phyloP scores from a whole-genome alignment of 2,797 vertebrate species.

The Neoniphon sammara region DNA sequence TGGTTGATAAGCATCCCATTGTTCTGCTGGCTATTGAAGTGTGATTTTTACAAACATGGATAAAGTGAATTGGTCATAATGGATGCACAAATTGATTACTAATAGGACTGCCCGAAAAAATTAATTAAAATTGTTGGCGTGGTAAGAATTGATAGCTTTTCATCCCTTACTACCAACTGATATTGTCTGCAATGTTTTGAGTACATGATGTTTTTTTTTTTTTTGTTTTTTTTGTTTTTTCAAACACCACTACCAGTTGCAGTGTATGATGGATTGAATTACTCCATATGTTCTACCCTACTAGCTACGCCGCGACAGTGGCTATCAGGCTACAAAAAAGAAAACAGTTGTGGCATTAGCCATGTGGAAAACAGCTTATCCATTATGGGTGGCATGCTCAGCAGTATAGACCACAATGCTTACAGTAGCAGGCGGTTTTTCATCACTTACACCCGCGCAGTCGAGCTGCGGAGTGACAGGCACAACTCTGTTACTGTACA shows the following conservation, averaged over 20 bases:
- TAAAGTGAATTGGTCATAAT: constrained; percentile 1
- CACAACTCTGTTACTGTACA: constrained; percentile 17
- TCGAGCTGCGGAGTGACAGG: constrained; percentile 28
- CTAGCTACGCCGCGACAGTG: constrained; percentile 46
- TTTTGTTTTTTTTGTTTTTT: constrained; percentile 8
- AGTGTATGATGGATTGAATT: constrained; percentile 60
- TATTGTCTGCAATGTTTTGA: constrained; percentile 6
- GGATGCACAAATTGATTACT: neutral
- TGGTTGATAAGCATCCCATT: neutral
- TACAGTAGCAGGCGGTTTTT: constrained; percentile 46
- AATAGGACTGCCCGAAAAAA: neutral
- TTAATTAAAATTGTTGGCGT: neutral
- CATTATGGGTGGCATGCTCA: constrained; percentile 68
- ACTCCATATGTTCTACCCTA: constrained; percentile 51
- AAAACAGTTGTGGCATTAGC: constrained; percentile 49
- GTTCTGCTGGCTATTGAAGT: neutral
- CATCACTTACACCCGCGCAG: constrained; percentile 63
- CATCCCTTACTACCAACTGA: constrained; percentile 1
- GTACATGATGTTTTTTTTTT: neutral
- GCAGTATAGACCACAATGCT: constrained; percentile 51
- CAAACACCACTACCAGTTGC: constrained; percentile 8
- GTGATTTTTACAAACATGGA: neutral
- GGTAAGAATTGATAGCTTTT: neutral
- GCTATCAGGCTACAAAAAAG: constrained; percentile 56
- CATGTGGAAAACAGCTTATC: constrained; percentile 77